Base-by-base conservation (phyloP, 2,888 invertebrate genomes). In the Pristionchus entomophagus region DNA sequence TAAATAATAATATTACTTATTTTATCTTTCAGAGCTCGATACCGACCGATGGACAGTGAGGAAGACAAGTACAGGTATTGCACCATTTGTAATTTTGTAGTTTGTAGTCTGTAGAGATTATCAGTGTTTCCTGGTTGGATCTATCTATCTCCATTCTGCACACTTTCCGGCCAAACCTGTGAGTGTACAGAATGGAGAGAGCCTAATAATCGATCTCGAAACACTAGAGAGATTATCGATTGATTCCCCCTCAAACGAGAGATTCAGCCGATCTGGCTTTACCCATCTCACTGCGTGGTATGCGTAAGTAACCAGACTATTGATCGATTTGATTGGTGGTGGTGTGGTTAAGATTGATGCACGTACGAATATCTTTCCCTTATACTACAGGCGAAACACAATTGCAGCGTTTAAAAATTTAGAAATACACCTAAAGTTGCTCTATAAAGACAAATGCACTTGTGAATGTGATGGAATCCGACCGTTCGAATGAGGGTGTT, bases 11-110 rank as follows among this genome's bases (percentile, higher is more conserved):
- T n/a, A n/a, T n/a, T n/a, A n/a, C n/a, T n/a, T n/a, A n/a, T n/a
- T n/a, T n/a, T 5, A 69, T 69, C 17, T 49, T 84, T 2, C 84
- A 84, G 84, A 26, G 84, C 69, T 14, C 69, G 69, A 6, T 65
- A 84, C 32, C 84, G 51, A 45, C 19, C 73, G 10, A 17, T 35
- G 22, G 5, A 56, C 26, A 53, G 12, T 19, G 59, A 82, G 8
- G 41, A n/a, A 10, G 82, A 82, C 17, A 56, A 59, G 59, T 35
- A 82, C 82, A 82, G 82, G 82, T 82, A 53, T 29, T n/a, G 41
- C 12, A 10, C 5, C 38, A 69, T 35, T 38, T 69, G 35, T 5
- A 35, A 69, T 1, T 69, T 69, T 69, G 38, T 69, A 69, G 35
- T 69, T 69, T 38, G 35, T 38, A 69, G 38, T 19, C n/a, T 2